phyloP scores from a whole-genome alignment of 2,888 invertebrate species.

The Byasa hedistus region DNA sequence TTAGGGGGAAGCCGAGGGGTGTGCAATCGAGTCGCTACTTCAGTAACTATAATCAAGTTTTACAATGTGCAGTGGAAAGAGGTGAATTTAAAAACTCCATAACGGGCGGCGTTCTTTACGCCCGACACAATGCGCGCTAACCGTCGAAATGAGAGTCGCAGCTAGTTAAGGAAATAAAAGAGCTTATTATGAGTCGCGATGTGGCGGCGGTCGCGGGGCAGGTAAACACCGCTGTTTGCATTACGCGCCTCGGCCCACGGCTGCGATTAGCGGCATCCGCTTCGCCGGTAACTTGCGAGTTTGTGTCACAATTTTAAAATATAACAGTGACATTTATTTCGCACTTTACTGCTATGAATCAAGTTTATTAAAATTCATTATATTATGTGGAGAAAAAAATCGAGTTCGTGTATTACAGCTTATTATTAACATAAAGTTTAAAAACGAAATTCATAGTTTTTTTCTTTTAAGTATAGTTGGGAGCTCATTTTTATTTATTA shows the following conservation, averaged over 20 bases:
- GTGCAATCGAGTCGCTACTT: slow-evolving; percentile 60
- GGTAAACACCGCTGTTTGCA: slow-evolving; percentile 71
- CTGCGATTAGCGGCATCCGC: slow-evolving; percentile 72
- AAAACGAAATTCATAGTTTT: background rate
- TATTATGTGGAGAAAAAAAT: background rate
- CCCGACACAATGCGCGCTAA: slow-evolving; percentile 72
- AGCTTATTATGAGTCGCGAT: slow-evolving; percentile 66
- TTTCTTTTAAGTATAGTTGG: too few relatives aligned
- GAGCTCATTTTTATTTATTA: too few relatives aligned
- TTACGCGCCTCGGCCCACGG: slow-evolving; percentile 62
- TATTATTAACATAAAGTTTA: background rate
- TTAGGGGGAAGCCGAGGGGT: slow-evolving; percentile 46
- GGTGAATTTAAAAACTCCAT: slow-evolving; percentile 70
- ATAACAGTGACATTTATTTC: background rate
- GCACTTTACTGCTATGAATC: background rate
- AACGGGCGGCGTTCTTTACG: slow-evolving; percentile 67
- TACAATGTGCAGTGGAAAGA: slow-evolving; percentile 59
- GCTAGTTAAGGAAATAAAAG: slow-evolving; percentile 75
- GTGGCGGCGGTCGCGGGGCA: slow-evolving; percentile 45
- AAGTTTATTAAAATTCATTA: background rate
- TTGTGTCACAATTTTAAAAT: background rate
- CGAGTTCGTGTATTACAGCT: background rate
- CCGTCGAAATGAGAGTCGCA: slow-evolving; percentile 70
- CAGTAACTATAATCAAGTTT: slow-evolving; percentile 65
- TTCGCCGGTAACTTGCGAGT: slow-evolving; percentile 39